Conservation (phyloP, 2,888 invertebrate species). For the Neuroscelio doddi region DNA sequence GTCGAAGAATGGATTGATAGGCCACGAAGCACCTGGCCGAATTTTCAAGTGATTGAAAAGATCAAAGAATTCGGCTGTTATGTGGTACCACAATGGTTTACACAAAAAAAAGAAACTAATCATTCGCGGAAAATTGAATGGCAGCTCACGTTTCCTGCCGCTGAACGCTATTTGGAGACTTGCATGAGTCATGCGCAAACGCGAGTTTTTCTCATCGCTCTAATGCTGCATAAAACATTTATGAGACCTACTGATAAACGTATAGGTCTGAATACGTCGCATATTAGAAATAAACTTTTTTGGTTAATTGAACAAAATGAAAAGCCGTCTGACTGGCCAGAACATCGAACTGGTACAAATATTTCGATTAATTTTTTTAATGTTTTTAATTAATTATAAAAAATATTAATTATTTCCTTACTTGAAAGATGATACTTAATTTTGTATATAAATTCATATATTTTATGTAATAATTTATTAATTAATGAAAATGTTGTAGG, state of each 20-base stretch:
- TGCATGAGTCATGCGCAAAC: conserved; percentile 82
- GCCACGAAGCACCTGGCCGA: conserved; percentile 80
- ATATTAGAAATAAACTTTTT: conserved; percentile 83
- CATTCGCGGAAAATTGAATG: conserved; percentile 81
- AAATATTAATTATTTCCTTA: too few relatives aligned
- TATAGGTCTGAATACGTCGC: conserved; percentile 80
- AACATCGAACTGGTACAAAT: conserved; percentile 80
- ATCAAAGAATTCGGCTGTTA: conserved; percentile 80
- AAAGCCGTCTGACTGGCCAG: conserved; percentile 80
- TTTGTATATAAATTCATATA: too few relatives aligned
- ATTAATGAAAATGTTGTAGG: conserved; percentile 69
- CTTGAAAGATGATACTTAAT: too few relatives aligned
- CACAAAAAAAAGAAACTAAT: conserved; percentile 75
- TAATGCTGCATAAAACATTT: conserved; percentile 82
- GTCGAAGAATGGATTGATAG: conserved; percentile 81
- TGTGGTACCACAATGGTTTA: conserved; percentile 81
- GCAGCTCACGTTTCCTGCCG: conserved; percentile 85
- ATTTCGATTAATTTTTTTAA: too few relatives aligned
- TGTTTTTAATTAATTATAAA: too few relatives aligned
- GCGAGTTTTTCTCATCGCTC: conserved; percentile 79
- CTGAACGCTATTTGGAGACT: conserved; percentile 83
- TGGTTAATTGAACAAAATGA: conserved; percentile 84
- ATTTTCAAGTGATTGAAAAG: conserved; percentile 78
- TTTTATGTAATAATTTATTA: too few relatives aligned
- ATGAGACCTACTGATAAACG: conserved; percentile 80